Evolutionary conservation across 2,113 vertebrate species (phyloP), one percentile per base, ranked within the genome.

Genomic region (Amphiprion ocellaris): DNA sequence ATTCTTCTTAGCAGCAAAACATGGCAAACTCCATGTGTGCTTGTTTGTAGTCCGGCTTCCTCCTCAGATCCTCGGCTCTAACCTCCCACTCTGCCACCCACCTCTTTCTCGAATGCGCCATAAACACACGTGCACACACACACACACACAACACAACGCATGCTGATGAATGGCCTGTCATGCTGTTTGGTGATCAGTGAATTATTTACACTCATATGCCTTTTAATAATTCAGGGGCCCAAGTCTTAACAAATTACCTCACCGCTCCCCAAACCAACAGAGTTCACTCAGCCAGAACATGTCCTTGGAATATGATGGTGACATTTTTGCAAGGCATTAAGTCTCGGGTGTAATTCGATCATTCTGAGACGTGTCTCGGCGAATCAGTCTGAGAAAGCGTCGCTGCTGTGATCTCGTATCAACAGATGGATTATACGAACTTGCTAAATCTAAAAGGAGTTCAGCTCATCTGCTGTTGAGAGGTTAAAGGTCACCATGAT

Each of bases 121-220:
- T 28, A 77, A 39, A 90, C 76, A 81, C 82, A 87, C 65, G 0
- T 88, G 89, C 59, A 78, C 72, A 78, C 4, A 30, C 30, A 30
- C 28, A 30, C 28, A 30, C 28, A 30, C 90, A 83, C 52, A 61
- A 60, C 17, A 16, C 24, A 24, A 92, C 83, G 0, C 62, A 52
- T 72, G 72, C 95, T 98, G 96, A 97, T 97, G 96, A 97, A 97
- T 96, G 95, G 94, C 93, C 96, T 96, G 96, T 96, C 96, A 94
- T 92, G 91, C 94, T 88, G 94, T 94, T 95, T 97, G 96, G 96
- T 96, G 96, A 96, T 96, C 95, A 92, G 94, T 96, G 94, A 96
- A 97, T 97, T 97, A 97, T 97, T 97, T 96, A 97, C 96, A 95
- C 92, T 95, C 94, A 94, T 95, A 95, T 77, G 91, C 73, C 74